Evolutionary conservation across 2,888 invertebrate species (phyloP), one percentile per base, ranked within the genome.

Genomic region (Hemithea aestivaria): DNA sequence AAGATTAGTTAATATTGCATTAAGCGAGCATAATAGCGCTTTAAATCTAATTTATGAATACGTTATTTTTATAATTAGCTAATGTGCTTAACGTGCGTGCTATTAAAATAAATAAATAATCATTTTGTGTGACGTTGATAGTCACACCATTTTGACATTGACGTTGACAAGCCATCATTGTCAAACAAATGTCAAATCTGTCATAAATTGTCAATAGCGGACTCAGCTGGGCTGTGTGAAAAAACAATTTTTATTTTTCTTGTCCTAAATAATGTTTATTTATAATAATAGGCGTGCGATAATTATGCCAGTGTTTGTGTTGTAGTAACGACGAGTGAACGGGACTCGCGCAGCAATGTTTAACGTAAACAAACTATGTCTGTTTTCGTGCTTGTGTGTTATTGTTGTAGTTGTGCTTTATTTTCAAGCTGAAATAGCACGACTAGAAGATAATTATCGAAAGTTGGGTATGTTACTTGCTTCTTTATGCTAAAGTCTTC

Each of bases 401-500:
- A 66, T 84, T 69, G 80, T 77, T 63, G 61, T 81, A 50, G 69
- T 81, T 53, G 73, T 84, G 47, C 61, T 87, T 42, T 84, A 87
- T 78, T 87, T 87, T 64, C 84, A 85, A 66, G 68, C 81, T 32
- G 83, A 87, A 76, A 76, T 87, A 42, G 66, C 76, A 27, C 74
- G 81, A 48, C 57, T 87, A 52, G 87, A 87, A 45, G 78, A 83
- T 35, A 69, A 55, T 51, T 81, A 79, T 65, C 70, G 70, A 43
- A 80, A 72, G 60, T 50, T 82, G 52, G 87, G 87, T 87, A 51
- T 59, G 70, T 55, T 39, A 20, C n/a, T 27, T 25, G 22, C 25
- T 34, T 22, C 25, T 33, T 7, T 7, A n/a, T 7, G 1, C 1
- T 16, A 16, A 16, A 16, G 10, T 35, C 4, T 20, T 7, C 10